Percentiles rank a stretch among this genome's conserved stretches.
Conservation (phyloP, 1,140 invertebrate species). For the Bombus soroeensis region DNA sequence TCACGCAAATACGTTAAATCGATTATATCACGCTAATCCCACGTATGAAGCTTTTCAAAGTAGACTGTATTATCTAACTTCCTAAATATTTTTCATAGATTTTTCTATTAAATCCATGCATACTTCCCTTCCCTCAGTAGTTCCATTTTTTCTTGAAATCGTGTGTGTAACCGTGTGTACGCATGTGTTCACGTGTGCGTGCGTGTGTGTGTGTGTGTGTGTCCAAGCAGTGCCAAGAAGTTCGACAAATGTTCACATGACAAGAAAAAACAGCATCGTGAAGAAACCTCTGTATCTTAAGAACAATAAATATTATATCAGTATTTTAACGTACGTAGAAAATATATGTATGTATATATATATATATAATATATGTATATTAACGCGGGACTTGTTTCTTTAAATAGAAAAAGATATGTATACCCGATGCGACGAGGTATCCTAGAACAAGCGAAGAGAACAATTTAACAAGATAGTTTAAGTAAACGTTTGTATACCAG, state of each 20-base stretch:
- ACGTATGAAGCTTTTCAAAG: background rate
- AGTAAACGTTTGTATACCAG: constrained; percentile 11
- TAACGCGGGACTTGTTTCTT: constrained; percentile 24
- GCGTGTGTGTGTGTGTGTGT: background rate
- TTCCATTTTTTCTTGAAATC: background rate
- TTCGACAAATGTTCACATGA: constrained; percentile 17
- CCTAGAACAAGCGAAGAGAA: constrained; percentile 38
- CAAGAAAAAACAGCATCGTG: constrained; percentile 33
- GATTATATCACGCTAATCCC: background rate
- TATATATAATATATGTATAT: constrained; percentile 28
- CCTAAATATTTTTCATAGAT: no score
- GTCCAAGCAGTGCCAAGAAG: constrained; percentile 10
- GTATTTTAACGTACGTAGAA: constrained; percentile 42
- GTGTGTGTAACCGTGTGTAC: background rate
- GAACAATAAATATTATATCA: constrained; percentile 35
- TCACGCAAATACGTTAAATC: background rate
- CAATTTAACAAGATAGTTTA: constrained; percentile 18
- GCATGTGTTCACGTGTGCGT: no score
- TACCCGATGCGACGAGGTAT: constrained; percentile 28
- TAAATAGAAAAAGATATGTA: constrained; percentile 50
- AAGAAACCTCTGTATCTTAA: constrained; percentile 26
- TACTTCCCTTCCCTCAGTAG: background rate
- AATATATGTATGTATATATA: constrained; percentile 41
- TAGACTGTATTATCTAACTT: background rate
- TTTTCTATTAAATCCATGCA: background rate